Evolutionary conservation across 2,797 vertebrate genomes (phyloP).

Genomic region (Paguma larvata): DNA sequence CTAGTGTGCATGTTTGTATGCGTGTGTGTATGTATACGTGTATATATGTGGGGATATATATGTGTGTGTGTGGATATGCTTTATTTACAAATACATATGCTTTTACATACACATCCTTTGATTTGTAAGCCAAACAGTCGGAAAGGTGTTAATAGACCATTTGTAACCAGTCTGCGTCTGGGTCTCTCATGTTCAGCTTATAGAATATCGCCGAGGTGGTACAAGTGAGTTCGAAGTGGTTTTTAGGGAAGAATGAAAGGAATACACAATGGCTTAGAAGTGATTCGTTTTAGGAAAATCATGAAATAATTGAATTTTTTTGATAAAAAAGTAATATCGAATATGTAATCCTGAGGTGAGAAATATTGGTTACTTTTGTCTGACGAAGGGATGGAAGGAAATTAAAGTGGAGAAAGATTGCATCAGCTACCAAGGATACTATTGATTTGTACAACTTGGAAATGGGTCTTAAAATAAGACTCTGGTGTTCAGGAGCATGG

Average conservation of each 20-base stretch:
- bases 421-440: neutral
- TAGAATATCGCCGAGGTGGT: neutral
- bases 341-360: neutral
- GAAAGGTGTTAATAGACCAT: neutral
- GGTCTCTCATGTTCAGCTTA: neutral
- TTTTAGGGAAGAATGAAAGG: slow-evolving; percentile 38
- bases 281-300: slow-evolving; percentile 36
- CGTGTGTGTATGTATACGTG: neutral
- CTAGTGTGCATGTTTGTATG: neutral
- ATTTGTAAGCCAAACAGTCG: slow-evolving; percentile 20
- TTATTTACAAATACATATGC: neutral
- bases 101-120: neutral
- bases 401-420: neutral
- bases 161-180: neutral
- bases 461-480: neutral
- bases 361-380: neutral
- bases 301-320: slow-evolving; percentile 7
- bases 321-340: neutral
- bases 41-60: neutral
- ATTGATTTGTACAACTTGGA: neutral
- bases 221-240: neutral
- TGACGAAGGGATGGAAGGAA: neutral
- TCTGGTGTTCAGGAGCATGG: neutral
- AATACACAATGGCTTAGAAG: neutral
- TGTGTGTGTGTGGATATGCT: neutral